These are phyloP conservation scores for Iguana delicatissima DNA, from an alignment of 2,797 vertebrate species.

Conservation along the genomic window DNA sequence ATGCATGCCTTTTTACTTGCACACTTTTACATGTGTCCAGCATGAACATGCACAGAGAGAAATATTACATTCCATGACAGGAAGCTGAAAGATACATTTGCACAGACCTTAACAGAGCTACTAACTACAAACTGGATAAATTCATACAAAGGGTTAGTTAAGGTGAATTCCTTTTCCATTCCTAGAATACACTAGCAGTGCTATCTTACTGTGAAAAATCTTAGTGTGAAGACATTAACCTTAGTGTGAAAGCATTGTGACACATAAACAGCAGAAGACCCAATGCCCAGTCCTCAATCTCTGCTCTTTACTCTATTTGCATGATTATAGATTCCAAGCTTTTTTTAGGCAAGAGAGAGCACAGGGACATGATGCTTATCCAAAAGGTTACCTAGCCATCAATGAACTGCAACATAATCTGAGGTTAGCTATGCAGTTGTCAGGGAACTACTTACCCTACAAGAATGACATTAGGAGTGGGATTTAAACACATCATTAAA, in stretches of 20 bases:
- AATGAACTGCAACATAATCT: neutral
- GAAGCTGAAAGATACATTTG: neutral
- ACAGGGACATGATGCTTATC: neutral
- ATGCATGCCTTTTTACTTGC: neutral
- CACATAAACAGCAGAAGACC: neutral
- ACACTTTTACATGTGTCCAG: neutral
- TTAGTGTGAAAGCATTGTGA: neutral
- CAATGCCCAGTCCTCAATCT: neutral
- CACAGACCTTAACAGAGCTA: neutral
- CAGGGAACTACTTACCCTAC: neutral
- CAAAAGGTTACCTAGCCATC: constrained; percentile 4
- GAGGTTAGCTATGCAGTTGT: constrained; percentile 11
- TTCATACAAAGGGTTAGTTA: neutral
- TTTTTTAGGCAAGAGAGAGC: neutral
- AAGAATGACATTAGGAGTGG: constrained; percentile 5
- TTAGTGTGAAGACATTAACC: no score
- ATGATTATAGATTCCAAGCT: neutral
- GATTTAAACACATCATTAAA: constrained; percentile 16
- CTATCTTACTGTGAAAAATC: neutral
- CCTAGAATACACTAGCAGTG: neutral
- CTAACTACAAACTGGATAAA: neutral
- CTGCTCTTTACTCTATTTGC: neutral
- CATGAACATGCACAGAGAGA: neutral
- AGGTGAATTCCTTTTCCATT: neutral
- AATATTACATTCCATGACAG: neutral